phyloP scores from a whole-genome alignment of 1,140 invertebrate species.

The Leptinotarsa lineolata region DNA sequence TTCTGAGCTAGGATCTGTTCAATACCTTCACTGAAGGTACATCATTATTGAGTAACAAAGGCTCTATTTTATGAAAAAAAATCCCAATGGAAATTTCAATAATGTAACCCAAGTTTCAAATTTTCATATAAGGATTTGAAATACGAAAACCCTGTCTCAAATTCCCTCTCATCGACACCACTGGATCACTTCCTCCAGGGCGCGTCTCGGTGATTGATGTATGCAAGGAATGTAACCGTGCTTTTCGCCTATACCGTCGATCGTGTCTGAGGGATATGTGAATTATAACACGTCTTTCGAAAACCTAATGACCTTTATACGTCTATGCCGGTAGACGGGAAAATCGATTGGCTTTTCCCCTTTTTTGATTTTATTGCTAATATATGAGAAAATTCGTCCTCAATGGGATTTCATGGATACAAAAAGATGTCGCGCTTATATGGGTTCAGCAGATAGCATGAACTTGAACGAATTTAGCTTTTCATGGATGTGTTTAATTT shows the following conservation, averaged over 20 bases:
- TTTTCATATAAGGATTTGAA: too few species aligned
- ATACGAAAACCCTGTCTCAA: too few species aligned
- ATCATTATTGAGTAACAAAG: too few species aligned
- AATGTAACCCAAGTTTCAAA: too few species aligned
- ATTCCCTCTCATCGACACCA: not conserved
- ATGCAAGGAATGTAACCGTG: conserved; percentile 36
- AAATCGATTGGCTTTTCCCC: conserved; percentile 32
- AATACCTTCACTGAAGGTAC: too few species aligned
- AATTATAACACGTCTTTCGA: conserved; percentile 37
- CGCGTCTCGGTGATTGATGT: conserved; percentile 38
- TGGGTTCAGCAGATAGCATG: not conserved
- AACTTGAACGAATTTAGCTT: not conserved
- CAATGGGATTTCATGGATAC: conserved; percentile 4
- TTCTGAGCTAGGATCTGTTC: too few species aligned
- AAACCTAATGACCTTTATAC: conserved; percentile 34
- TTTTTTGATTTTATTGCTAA: conserved; percentile 17
- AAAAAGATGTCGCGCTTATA: conserved; percentile 1
- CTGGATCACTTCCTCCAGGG: conserved; percentile 10
- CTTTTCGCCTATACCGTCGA: conserved; percentile 15
- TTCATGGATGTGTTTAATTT: not conserved
- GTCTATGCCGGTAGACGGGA: conserved; percentile 22
- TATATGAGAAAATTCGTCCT: conserved; percentile 9
- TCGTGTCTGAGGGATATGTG: conserved; percentile 30
- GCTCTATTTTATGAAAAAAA: too few species aligned
- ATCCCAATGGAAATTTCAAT: too few species aligned